These are phyloP conservation scores for Polypedilum vanderplanki DNA, from an alignment of 1,140 invertebrate genomes.

Conservation along the genomic window DNA sequence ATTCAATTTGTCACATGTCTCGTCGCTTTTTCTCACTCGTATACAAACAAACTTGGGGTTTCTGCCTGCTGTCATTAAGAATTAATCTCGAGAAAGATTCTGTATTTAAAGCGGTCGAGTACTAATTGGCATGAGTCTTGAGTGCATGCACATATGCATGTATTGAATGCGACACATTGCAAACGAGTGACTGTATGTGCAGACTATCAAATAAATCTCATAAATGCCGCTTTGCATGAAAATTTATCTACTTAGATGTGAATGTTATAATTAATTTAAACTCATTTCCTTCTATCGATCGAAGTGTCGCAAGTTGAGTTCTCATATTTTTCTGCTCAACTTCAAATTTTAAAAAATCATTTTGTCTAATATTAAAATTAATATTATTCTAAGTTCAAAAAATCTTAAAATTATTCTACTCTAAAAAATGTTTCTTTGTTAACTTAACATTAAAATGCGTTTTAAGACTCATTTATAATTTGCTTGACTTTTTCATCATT, in stretches of 20 bases:
- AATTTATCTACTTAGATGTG: slow-evolving; percentile 18
- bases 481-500: too few species aligned
- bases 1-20: slow-evolving; percentile 3
- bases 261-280: slow-evolving; percentile 20
- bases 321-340: neutral
- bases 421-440: too few species aligned
- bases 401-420: too few species aligned
- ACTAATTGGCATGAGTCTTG: slow-evolving; percentile 17
- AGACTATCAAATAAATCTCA: slow-evolving; percentile 12
- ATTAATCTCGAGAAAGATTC: slow-evolving; percentile 7
- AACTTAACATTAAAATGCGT: too few species aligned
- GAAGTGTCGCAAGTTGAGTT: neutral
- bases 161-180: neutral
- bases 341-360: neutral
- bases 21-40: neutral
- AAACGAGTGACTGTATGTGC: neutral
- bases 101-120: neutral
- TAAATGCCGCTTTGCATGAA: neutral
- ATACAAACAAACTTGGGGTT: neutral
- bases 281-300: slow-evolving; percentile 12
- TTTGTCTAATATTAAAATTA: too few species aligned
- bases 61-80: slow-evolving; percentile 17
- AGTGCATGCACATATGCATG: neutral
- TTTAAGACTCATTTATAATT: too few species aligned
- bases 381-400: too few species aligned